Evolutionary conservation across 2,888 invertebrate genomes (phyloP).

Genomic region (Thymelicus lineola): DNA sequence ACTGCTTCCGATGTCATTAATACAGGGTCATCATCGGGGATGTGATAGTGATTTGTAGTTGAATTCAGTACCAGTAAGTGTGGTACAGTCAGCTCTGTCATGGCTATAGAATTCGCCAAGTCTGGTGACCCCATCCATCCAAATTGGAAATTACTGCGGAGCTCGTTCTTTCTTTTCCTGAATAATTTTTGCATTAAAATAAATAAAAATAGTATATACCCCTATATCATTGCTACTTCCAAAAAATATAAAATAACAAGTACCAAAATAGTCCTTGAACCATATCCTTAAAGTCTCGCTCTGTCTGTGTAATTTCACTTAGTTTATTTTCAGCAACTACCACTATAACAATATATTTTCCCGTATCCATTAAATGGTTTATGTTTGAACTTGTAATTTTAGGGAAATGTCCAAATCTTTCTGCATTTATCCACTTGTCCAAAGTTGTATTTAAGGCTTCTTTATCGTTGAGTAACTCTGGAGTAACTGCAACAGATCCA

Average conservation of each 20-base stretch:
- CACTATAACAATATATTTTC: conserved; percentile 94
- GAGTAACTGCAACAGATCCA: conserved; percentile 54
- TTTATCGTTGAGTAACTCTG: conserved; percentile 58
- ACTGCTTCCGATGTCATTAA: conserved; percentile 93
- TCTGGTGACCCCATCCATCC: conserved; percentile 97
- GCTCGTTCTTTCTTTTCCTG: conserved; percentile 87
- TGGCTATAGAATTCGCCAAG: conserved; percentile 96
- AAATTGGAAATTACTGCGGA: conserved; percentile 95
- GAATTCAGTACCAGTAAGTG: conserved; percentile 96
- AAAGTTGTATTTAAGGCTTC: conserved; percentile 87
- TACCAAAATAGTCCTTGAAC: conserved; percentile 90
- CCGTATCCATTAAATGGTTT: conserved; percentile 92
- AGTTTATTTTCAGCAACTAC: conserved; percentile 95
- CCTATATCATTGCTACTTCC: neutral
- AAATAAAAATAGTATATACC: neutral
- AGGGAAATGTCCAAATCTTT: conserved; percentile 95
- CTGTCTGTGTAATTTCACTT: conserved; percentile 91
- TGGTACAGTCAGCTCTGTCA: conserved; percentile 93
- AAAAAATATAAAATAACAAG: conserved; percentile 41
- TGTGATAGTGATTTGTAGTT: conserved; percentile 95
- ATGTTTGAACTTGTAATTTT: conserved; percentile 94
- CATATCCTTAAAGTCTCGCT: conserved; percentile 93
- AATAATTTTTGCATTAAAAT: conserved; percentile 19
- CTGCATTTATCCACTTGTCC: conserved; percentile 94
- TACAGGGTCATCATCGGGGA: conserved; percentile 93